Evolutionary conservation across 2,113 vertebrate genomes (phyloP).

Genomic region (Alaudala cheleensis): DNA sequence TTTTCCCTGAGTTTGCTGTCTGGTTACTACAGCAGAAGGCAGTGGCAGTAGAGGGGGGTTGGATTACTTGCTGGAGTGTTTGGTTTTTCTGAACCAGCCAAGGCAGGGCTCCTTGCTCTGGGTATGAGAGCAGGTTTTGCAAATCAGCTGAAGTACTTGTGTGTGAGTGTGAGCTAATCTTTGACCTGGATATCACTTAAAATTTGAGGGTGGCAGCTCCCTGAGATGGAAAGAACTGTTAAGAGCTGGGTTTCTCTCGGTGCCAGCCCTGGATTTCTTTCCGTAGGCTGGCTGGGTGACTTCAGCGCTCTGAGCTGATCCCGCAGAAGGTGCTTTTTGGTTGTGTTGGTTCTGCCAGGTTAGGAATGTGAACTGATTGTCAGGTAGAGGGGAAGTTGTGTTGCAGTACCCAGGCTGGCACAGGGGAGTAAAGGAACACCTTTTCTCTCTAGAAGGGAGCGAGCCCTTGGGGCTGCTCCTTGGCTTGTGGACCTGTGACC

Average conservation of each 20-base stretch:
- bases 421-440: neutral
- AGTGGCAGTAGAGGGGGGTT: neutral
- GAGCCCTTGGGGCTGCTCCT: neutral
- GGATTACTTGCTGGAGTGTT: neutral
- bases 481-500: neutral
- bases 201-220: neutral
- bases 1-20: neutral
- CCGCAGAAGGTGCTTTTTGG: neutral
- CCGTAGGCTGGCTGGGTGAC: accelerated
- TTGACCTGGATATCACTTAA: neutral
- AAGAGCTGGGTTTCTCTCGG: neutral
- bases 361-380: neutral
- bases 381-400: neutral
- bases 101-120: neutral
- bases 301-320: neutral
- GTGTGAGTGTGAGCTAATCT: neutral
- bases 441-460: neutral
- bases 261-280: neutral
- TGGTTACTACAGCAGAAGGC: neutral
- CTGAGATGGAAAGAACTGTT: neutral
- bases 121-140: neutral
- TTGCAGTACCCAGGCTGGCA: neutral
- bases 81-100: neutral
- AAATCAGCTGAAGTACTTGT: neutral
- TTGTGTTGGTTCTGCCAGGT: neutral